Evolutionary conservation across 2,888 invertebrate genomes (phyloP), one percentile per base, ranked within the genome.

Genomic region (Tribolium freemani): DNA sequence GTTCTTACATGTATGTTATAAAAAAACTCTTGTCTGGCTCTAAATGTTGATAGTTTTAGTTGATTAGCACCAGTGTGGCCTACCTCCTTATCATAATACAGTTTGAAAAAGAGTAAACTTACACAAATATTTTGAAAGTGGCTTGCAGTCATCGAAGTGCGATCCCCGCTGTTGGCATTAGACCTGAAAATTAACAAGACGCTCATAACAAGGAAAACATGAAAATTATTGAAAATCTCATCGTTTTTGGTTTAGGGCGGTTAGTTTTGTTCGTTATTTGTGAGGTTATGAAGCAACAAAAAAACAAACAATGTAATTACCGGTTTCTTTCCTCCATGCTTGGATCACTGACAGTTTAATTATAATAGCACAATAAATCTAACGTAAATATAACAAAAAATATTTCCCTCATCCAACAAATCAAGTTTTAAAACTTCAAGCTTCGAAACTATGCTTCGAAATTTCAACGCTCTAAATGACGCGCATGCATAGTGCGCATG

Each of bases 41-140:
- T 10, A 10, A 21, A 26, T 5, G 38, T 11, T 44, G 38, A 26
- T 53, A 1, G 5, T 63, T 64, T 53, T 16, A 64, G 64, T 11
- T 64, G 51, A 21, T 64, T 1, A 38, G 63, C 10, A 51, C 51
- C 9, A 63, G 51, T 31, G 16, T 63, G 11, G 51, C 63, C 0
- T 63, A 63, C 16, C 11, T 63, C 3, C 44, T 63, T 1, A 63
- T 63, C 8, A 63, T 63, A 8, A 51, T 51, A 31, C 63, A 63
- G n/a, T 63, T 63, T 50, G 63, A 63, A 38, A 63, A 63, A 51
- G 16, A 63, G 13, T 51, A 21, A 44, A 63, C 61, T 61, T 50
- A 61, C 61, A 50, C 61, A 61, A 3, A 60, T 3, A 4, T 45
- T 6, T 3, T 46, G 58, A 21, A 60, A 60, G 1, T 9, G 11